Base-by-base conservation (phyloP, 2,113 vertebrate genomes). In the Pongo abelii region DNA sequence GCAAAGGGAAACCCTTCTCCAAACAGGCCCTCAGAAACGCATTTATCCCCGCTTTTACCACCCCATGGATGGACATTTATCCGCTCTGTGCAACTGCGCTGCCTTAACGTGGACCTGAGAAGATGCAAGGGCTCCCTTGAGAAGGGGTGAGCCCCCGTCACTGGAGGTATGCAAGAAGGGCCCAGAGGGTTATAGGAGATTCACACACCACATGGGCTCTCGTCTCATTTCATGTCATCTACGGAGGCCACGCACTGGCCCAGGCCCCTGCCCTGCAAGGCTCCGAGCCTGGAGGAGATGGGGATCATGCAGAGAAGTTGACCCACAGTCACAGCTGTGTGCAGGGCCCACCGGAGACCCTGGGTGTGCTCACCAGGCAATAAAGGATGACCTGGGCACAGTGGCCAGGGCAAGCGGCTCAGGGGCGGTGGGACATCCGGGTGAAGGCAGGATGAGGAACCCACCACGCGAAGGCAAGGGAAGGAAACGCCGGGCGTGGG, bases 1-100 rank as follows among this genome's bases (percentile, higher is more conserved):
- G 12, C 20, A 48, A 3, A 50, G 32, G 70, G 23, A 3, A 7
- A 1, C 11, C 67, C 84, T 23, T 10, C 93, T 20, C n/a, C 3
- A 0, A 0, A 1, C 35, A 46, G 50, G 23, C n/a, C 32, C 40
- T 9, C 11, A 0, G 40, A 25, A 1, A 55, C 2, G 0, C 27
- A 6, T 1, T 27, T 2, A 2, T 22, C 30, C 50, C 4, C 0
- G 8, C 3, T 11, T 14, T 20, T 5, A 14, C 13, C 27, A 3
- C 5, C 23, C 57, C 38, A 0, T 2, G 0, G 22, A 17, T 0
- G 7, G 43, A 4, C 8, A 55, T 2, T 13, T 7, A 27, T 3
- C 35, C 11, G 3, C 40, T 2, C 23, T 18, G 27, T 0, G 12
- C 2, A 2, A 20, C 5, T 3, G 40, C 27, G 3, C 38, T n/a